Percentiles rank a stretch among this genome's conserved stretches.
phyloP scores from a whole-genome alignment of 2,888 invertebrate genomes.

The Acronicta alni region DNA sequence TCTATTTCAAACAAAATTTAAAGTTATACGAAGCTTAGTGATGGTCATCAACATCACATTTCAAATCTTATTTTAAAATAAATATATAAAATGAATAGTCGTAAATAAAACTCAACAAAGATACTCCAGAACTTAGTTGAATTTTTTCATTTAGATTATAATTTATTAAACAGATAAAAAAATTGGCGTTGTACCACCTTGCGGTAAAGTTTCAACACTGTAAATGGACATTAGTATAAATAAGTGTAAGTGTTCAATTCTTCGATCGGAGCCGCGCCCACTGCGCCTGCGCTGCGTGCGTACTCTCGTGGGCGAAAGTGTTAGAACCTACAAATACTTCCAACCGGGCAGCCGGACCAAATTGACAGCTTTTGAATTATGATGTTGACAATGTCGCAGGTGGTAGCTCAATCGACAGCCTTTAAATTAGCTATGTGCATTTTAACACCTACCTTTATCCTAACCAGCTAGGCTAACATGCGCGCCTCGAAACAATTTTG shows the following conservation, averaged over 20 bases:
- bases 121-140: no score
- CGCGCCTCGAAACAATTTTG: no score
- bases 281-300: conserved; percentile 41
- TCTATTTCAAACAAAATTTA: conserved; percentile 7
- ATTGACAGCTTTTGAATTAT: conserved; percentile 57
- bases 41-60: no score
- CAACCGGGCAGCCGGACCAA: conserved; percentile 21
- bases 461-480: no score
- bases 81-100: no score
- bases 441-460: not conserved
- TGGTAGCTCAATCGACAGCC: conserved; percentile 48
- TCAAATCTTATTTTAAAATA: no score
- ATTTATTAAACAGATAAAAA: conserved; percentile 50
- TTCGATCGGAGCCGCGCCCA: conserved; percentile 59
- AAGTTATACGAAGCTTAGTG: no score
- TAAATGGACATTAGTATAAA: conserved; percentile 56
- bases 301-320: conserved; percentile 53
- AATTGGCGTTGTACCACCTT: conserved; percentile 36
- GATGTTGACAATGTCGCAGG: conserved; percentile 37
- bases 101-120: no score
- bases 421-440: conserved; percentile 42
- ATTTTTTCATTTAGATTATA: no score
- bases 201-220: conserved; percentile 39
- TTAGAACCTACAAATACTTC: conserved; percentile 42
- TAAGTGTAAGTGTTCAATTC: conserved; percentile 58